Base-by-base conservation (phyloP, 2,113 vertebrate genomes). In the Hyla sarda region DNA sequence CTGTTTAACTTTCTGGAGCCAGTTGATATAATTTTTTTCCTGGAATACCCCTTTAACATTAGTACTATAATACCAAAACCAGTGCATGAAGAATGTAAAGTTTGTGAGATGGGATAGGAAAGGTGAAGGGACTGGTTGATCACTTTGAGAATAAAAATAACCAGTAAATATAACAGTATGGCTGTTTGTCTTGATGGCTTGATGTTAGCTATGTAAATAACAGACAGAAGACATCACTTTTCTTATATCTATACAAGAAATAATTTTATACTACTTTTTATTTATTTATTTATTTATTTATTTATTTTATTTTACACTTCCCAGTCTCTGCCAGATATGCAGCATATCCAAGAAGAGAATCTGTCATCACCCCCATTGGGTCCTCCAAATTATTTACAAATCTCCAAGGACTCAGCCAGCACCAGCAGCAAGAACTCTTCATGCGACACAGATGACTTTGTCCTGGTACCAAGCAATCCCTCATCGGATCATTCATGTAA, bases 351-450 rank as follows among this genome's bases (percentile, higher is more conserved):
- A 69, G 97, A 98, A 89, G 98, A 98, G 52, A 95, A 95, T 72
- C 92, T 98, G 62, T 96, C 97, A 48, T 99, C 97, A 2, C 97
- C 98, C 82, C 97, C 97, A 0, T 85, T 98, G 81, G 97, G 96
- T 58, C 97, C 97, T 83, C 97, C 97, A 50, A 98, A 96, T 93
- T 98, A 96, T 87, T 96, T 99, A 85, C 98, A 99, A 90, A 95
- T 98, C 85, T 98, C 98, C 90, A 98, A 97, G 90, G 98, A 98
- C 87, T 99, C 98, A 47, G 96, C 95, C 77, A 97, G 97, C 90
- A 97, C 96, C 89, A 97, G 96, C 90, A 98, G 97, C 94, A 98
- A 97, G 94, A 98, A 97, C 93, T 99, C 97, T 5, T 98, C 98
- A 72, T 96, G 96, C 85, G 97, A 99, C 92, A 97, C 96, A 3